A percentile compares a stretch with the other conserved stretches of the same genome.
Conservation (phyloP, 2,888 invertebrate species). For the Bruchidius siliquastri region DNA sequence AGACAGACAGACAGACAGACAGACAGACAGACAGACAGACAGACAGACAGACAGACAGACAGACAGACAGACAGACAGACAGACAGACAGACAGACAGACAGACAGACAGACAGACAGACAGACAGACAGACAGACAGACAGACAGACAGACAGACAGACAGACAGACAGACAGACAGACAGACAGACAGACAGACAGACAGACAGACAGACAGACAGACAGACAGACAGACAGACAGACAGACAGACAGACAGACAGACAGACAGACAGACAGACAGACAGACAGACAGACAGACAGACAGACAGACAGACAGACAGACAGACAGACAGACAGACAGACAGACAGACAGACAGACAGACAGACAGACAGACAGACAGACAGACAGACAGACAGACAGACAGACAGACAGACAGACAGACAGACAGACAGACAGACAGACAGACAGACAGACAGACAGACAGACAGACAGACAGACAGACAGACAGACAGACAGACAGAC, state of each 20-base stretch:
- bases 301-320: constrained; percentile 7
- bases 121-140: background rate
- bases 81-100: background rate
- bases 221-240: constrained; percentile 7
- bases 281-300: constrained; percentile 7
- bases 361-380: constrained; percentile 7
- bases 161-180: constrained; percentile 3
- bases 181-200: constrained; percentile 4
- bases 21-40: background rate
- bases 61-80: background rate
- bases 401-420: constrained; percentile 7
- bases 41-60: background rate
- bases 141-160: background rate
- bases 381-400: constrained; percentile 7
- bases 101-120: background rate
- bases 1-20: background rate
- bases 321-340: constrained; percentile 7
- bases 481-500: constrained; percentile 7
- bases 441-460: constrained; percentile 7
- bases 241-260: constrained; percentile 7
- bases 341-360: constrained; percentile 7
- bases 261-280: constrained; percentile 7
- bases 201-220: constrained; percentile 6
- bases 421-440: constrained; percentile 7
- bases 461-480: constrained; percentile 7